A percentile compares a stretch with the other conserved stretches of the same genome.
These are phyloP conservation scores for Chrysopa pallens DNA, from an alignment of 1,140 invertebrate genomes.

Conservation along the genomic window DNA sequence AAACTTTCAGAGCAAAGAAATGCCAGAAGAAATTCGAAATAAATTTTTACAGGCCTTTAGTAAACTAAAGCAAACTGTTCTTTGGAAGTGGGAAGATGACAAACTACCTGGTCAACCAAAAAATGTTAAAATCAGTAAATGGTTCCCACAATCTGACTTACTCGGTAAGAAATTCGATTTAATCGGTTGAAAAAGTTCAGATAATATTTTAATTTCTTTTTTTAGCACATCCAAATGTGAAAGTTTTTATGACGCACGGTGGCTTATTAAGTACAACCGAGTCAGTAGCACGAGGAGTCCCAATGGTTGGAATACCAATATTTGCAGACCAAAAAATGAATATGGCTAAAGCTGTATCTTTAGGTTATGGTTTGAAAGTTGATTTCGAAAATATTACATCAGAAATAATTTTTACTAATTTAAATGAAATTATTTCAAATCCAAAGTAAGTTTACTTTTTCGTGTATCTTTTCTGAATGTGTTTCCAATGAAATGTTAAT, in stretches of 20 bases:
- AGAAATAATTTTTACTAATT: constrained; percentile 11
- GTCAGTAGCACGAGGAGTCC: constrained; percentile 27
- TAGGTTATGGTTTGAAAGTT: constrained; percentile 19
- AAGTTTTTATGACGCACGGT: constrained; percentile 33
- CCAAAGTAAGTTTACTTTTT: constrained; percentile 8
- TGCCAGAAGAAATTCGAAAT: constrained; percentile 24
- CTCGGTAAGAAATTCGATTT: constrained; percentile 24
- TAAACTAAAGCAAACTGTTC: constrained; percentile 31
- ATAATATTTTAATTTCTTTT: too few species aligned
- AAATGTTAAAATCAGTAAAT: constrained; percentile 35
- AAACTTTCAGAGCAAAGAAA: constrained; percentile 24
- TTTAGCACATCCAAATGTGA: constrained; percentile 21
- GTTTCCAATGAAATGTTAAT: too few species aligned
- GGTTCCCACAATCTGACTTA: constrained; percentile 41
- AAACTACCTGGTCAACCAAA: constrained; percentile 19
- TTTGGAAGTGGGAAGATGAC: constrained; percentile 49
- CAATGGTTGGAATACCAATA: constrained; percentile 29
- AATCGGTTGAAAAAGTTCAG: neutral
- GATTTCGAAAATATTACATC: constrained; percentile 16
- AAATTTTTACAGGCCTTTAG: constrained; percentile 28
- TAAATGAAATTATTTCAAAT: constrained; percentile 16
- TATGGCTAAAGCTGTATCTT: constrained; percentile 2
- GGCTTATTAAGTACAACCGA: constrained; percentile 32
- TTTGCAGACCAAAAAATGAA: constrained; percentile 21
- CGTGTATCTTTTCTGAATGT: too few species aligned